Conservation (phyloP, 2,888 invertebrate genomes). For the Drosophila quinaria region DNA sequence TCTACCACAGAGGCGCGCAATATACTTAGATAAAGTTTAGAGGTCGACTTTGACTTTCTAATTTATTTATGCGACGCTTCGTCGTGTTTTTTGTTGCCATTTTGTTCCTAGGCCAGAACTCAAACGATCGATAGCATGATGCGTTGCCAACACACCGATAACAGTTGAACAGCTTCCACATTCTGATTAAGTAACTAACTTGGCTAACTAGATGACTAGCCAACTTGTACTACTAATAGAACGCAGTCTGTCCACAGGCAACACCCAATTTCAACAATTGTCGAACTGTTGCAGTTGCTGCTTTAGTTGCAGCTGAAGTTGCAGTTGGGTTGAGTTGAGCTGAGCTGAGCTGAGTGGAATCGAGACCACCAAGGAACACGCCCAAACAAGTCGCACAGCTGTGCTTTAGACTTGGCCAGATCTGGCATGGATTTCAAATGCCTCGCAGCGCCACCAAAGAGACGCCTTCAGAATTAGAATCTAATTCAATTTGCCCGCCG, state of each 20-base stretch:
- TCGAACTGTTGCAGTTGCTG: constrained; percentile 15
- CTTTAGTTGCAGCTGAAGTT: constrained; percentile 19
- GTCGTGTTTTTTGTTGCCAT: constrained; percentile 48
- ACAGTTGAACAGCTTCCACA: constrained; percentile 28
- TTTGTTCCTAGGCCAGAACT: constrained; percentile 64
- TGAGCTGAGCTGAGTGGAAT: constrained; percentile 15
- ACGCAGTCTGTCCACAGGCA: constrained; percentile 41
- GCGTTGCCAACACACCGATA: constrained; percentile 47
- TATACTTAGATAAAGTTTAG: constrained; percentile 77
- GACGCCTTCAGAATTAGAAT: constrained; percentile 39
- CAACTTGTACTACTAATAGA: constrained; percentile 49
- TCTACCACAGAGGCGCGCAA: constrained; percentile 63
- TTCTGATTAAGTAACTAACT: constrained; percentile 33
- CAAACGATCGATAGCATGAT: constrained; percentile 36
- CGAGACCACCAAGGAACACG: constrained; percentile 76
- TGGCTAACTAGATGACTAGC: constrained; percentile 43
- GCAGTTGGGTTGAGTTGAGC: constrained; percentile 15
- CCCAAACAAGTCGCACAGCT: constrained; percentile 78
- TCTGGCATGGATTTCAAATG: constrained; percentile 27
- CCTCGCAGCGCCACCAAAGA: constrained; percentile 20
- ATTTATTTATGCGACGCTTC: constrained; percentile 77
- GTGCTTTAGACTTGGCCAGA: constrained; percentile 46
- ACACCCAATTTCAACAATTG: constrained; percentile 73
- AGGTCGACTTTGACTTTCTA: constrained; percentile 79
- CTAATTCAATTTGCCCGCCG: constrained; percentile 69